A percentile compares a stretch with the other conserved stretches of the same genome.
Evolutionary conservation across 2,113 vertebrate genomes (phyloP).

Genomic region (Copsychus sechellarum): DNA sequence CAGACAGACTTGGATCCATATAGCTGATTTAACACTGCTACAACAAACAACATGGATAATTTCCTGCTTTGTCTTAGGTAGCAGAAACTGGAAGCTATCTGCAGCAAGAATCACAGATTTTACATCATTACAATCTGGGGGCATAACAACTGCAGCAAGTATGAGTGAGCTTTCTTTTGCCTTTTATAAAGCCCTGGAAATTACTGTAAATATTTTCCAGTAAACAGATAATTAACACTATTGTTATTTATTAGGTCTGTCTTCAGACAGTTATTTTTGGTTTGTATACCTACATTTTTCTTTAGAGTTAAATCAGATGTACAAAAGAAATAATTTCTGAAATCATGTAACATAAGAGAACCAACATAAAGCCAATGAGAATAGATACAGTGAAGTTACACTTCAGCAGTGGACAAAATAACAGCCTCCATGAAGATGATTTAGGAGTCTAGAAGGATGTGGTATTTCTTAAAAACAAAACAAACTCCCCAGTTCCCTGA

Average conservation of each 20-base stretch:
- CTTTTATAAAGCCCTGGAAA: background rate
- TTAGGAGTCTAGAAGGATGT: background rate
- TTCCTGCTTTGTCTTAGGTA: constrained; percentile 30
- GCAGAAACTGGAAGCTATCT: constrained; percentile 17
- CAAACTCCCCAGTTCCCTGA: background rate
- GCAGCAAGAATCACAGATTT: background rate
- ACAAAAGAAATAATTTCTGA: background rate
- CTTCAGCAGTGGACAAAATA: background rate
- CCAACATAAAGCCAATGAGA: background rate
- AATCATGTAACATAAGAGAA: background rate
- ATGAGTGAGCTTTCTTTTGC: background rate
- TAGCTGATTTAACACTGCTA: background rate
- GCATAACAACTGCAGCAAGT: background rate
- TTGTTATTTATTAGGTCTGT: background rate
- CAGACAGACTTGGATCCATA: background rate
- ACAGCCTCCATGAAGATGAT: background rate
- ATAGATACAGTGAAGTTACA: background rate
- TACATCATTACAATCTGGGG: background rate
- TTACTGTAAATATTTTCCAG: background rate
- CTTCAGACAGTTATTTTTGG: background rate
- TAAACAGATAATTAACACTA: background rate
- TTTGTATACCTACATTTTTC: background rate
- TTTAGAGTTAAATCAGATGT: background rate
- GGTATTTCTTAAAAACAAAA: background rate
- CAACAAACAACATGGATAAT: background rate